Percentiles rank a stretch among this genome's conserved stretches.
phyloP scores from a whole-genome alignment of 1,140 invertebrate genomes.

The Leptinotarsa defecta region DNA sequence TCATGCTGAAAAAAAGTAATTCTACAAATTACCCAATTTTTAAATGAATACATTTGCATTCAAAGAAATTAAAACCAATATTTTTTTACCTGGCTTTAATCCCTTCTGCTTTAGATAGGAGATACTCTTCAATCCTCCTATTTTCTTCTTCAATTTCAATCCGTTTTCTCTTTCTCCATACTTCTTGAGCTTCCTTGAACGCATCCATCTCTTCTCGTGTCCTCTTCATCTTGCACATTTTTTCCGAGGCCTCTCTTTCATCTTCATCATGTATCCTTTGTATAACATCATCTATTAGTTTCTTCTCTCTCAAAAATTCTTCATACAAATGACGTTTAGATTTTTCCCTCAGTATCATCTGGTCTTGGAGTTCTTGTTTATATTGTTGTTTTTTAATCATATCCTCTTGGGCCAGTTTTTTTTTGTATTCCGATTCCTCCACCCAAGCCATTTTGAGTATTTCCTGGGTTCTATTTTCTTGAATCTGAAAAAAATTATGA shows the following conservation, averaged over 20 bases:
- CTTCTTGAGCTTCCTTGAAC: constrained; percentile 52
- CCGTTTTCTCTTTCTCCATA: constrained; percentile 51
- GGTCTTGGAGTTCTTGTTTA: constrained; percentile 54
- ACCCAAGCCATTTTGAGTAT: constrained; percentile 37
- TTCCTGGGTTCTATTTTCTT: constrained; percentile 36
- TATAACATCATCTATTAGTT: constrained; percentile 55
- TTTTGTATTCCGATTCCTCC: constrained; percentile 42
- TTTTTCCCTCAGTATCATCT: constrained; percentile 54
- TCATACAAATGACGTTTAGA: constrained; percentile 52
- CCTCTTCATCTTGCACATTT: constrained; percentile 50
- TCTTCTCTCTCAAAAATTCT: constrained; percentile 57
- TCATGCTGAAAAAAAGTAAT: too few species aligned
- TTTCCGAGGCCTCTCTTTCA: constrained; percentile 49
- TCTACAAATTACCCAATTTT: too few species aligned
- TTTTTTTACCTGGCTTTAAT: constrained; percentile 33
- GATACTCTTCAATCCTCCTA: constrained; percentile 49
- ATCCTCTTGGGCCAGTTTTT: constrained; percentile 41
- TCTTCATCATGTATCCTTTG: constrained; percentile 55
- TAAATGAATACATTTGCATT: too few species aligned
- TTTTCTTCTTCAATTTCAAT: constrained; percentile 55
- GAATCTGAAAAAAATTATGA: constrained; percentile 28
- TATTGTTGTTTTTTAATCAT: constrained; percentile 51
- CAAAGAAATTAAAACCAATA: too few species aligned
- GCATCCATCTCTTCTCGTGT: constrained; percentile 54
- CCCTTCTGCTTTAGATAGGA: constrained; percentile 46